These are phyloP conservation scores for Sander lucioperca DNA, from an alignment of 2,113 vertebrate species.

Conservation along the genomic window DNA sequence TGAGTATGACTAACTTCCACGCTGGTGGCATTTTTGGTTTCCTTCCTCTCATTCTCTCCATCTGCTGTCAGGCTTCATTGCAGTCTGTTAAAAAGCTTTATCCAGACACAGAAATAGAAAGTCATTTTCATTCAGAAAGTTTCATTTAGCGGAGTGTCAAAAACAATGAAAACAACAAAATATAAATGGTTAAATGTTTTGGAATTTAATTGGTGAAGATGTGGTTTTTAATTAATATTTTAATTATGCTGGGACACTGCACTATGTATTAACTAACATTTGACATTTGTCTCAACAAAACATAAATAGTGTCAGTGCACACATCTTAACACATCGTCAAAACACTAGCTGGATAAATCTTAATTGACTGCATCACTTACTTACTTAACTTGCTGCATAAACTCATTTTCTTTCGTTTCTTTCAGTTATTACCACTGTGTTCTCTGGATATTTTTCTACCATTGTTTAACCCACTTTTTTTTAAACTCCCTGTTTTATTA, in stretches of 20 bases:
- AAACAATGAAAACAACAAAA: not conserved
- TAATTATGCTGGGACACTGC: not conserved
- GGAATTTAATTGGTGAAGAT: not conserved
- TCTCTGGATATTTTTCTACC: not conserved
- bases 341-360: constrained; percentile 78
- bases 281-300: not conserved
- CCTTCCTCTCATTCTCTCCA: constrained; percentile 32
- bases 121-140: too few relatives aligned
- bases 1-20: constrained; percentile 93
- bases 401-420: constrained; percentile 4
- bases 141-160: not conserved
- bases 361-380: constrained; percentile 47
- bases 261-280: constrained; percentile 4
- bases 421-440: not conserved
- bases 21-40: constrained; percentile 76
- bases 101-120: constrained; percentile 80
- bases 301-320: not conserved
- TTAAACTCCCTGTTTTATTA: constrained; percentile 5
- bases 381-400: constrained; percentile 20
- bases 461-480: constrained; percentile 1
- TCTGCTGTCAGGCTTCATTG: constrained; percentile 74
- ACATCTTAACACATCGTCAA: not conserved
- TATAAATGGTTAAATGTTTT: not conserved
- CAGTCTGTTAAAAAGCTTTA: constrained; percentile 75
- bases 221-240: not conserved